phyloP scores from a whole-genome alignment of 92 coral and sea anemone genomes.

The Zoanthus solanderi region DNA sequence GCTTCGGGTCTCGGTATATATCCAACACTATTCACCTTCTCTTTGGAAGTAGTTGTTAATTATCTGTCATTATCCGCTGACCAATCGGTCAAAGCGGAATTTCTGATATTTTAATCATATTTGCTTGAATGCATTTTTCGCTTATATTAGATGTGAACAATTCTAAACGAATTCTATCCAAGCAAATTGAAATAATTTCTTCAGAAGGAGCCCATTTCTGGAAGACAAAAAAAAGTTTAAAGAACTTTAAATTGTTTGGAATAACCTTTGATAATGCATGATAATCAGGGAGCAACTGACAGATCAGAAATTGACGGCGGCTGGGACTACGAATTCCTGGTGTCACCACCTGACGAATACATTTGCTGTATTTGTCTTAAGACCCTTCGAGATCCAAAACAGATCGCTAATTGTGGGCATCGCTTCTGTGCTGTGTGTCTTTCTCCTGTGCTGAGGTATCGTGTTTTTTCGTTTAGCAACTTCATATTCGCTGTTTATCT shows the following conservation, averaged over 20 bases:
- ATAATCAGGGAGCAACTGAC: neutral
- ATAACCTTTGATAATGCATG: neutral
- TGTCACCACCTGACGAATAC: slow-evolving; percentile 10
- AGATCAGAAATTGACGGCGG: slow-evolving; percentile 14
- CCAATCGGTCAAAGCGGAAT: too few species aligned
- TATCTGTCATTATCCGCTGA: too few species aligned
- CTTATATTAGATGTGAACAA: neutral
- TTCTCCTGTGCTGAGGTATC: slow-evolving; percentile 18
- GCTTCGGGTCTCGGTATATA: too few species aligned
- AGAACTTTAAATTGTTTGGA: neutral
- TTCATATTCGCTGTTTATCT: too few species aligned
- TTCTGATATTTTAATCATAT: too few species aligned
- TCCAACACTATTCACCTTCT: too few species aligned
- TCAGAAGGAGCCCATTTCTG: neutral
- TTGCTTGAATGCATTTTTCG: neutral
- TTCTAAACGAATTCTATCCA: neutral
- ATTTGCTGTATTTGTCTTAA: slow-evolving; percentile 33
- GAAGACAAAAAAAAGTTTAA: neutral
- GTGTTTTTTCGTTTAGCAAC: neutral
- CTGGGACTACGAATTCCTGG: slow-evolving; percentile 31
- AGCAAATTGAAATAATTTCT: neutral
- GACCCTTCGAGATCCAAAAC: slow-evolving; percentile 39
- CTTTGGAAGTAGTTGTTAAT: too few species aligned
- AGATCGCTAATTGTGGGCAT: slow-evolving; percentile 40
- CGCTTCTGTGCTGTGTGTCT: slow-evolving; percentile 35